Evolutionary conservation across 2,797 vertebrate species (phyloP), one percentile per base, ranked within the genome.

Genomic region (Avahi laniger): DNA sequence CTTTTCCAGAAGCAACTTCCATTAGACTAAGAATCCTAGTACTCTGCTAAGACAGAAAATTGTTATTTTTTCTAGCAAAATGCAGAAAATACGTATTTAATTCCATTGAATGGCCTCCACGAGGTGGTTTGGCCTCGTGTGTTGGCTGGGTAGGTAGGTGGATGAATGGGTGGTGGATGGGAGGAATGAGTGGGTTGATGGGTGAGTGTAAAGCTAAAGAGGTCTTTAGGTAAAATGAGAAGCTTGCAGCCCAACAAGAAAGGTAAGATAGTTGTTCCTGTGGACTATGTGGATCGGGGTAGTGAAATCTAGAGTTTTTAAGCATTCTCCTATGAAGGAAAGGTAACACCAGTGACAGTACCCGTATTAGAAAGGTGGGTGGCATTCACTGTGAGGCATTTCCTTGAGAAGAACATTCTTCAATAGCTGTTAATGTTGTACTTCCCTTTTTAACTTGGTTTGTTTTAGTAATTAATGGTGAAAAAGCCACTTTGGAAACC

Each of bases 401-500:
- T 79, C 41, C 79, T 90, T 15, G 28, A 65, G 52, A 88, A 91
- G n/a, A 43, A 61, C 12, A 4, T 52, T 82, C 61, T 72, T 59
- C 48, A 70, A 7, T 41, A 15, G 75, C 59, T 26, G 26, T 41
- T 92, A 26, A 38, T 79, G 17, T 87, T 57, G 20, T 63, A 85
- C 75, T 67, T 50, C 48, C 26, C 72, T 90, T 97, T 96, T 91
- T 90, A 67, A 88, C 70, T 94, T 54, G 12, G 94, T 86, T 96
- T 97, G 9, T 97, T 97, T 63, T 97, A 99, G 99, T 99, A 99
- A 99, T 99, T 98, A 99, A 99, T 94, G 99, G 99, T 98, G 99
- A 99, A 99, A 99, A 99, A 99, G 99, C 99, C 98, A 99, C 99
- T 96, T 98, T 99, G 98, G 99, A 99, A 98, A 99, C 99, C 2